A percentile compares a stretch with the other conserved stretches of the same genome.
Evolutionary conservation across 2,888 invertebrate species (phyloP).

Genomic region (Eupithecia inturbata): DNA sequence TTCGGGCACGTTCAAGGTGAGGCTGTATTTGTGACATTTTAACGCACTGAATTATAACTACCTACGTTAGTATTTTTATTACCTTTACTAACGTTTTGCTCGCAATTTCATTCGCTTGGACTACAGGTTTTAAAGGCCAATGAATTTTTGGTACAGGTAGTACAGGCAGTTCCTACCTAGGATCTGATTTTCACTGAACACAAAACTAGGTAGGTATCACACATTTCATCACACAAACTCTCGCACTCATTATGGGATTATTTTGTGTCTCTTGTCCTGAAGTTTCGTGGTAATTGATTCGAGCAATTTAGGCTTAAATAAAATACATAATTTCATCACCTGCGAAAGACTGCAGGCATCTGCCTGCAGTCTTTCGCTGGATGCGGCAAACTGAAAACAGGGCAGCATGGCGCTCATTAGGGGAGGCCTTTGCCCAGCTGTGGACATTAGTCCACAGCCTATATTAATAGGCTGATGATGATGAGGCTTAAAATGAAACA

Average conservation of each 20-base stretch:
- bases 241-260: neutral
- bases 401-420: no score
- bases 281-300: neutral
- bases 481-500: neutral
- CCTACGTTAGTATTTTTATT: neutral
- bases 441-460: no score
- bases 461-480: no score
- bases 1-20: slow-evolving; percentile 13
- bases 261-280: no score
- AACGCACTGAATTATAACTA: neutral
- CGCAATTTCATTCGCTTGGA: neutral
- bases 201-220: no score
- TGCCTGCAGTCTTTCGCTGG: no score
- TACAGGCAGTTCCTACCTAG: neutral
- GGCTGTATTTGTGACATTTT: neutral
- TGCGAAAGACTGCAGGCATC: no score
- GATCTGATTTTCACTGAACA: neutral
- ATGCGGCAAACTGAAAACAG: no score
- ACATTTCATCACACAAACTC: neutral
- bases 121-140: neutral
- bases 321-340: no score
- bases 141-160: neutral
- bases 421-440: no score
- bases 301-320: neutral
- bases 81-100: neutral